Evolutionary conservation across 1,140 invertebrate genomes (phyloP).

Genomic region (Asbolus verrucosus): DNA sequence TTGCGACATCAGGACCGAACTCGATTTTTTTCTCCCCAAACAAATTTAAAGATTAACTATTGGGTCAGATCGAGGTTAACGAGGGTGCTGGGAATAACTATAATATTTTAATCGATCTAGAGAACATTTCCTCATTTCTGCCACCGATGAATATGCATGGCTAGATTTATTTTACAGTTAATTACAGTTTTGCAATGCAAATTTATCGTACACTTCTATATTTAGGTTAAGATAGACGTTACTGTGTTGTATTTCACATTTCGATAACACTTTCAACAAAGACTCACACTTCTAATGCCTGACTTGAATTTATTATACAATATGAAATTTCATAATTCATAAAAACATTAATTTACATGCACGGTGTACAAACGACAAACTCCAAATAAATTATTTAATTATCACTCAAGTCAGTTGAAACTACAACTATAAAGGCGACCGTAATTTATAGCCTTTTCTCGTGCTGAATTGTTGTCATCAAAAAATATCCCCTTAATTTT

Average conservation of each 20-base stretch:
- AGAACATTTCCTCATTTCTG: conserved; percentile 42
- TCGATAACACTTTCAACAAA: conserved; percentile 37
- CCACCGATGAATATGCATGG: conserved; percentile 45
- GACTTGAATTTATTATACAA: conserved; percentile 39
- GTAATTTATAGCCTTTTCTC: conserved; percentile 14
- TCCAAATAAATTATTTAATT: conserved; percentile 36
- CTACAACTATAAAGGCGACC: background rate
- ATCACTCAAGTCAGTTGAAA: conserved; percentile 8
- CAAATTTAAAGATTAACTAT: conserved; percentile 34
- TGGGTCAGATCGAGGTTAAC: conserved; percentile 25
- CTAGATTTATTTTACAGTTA: conserved; percentile 46
- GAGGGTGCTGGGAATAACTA: conserved; percentile 29
- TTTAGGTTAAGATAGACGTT: conserved; percentile 44
- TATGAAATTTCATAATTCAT: conserved; percentile 39
- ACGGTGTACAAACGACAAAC: conserved; percentile 17
- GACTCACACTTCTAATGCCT: conserved; percentile 24
- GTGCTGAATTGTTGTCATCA: conserved; percentile 17
- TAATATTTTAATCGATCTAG: conserved; percentile 39
- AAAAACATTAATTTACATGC: conserved; percentile 27
- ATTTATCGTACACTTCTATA: conserved; percentile 44
- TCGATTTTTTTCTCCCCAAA: conserved; percentile 26
- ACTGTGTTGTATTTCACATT: conserved; percentile 31
- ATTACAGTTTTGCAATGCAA: conserved; percentile 51
- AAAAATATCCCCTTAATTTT: conserved; percentile 12
- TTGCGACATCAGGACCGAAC: conserved; percentile 32